These are phyloP conservation scores for Oceanodroma leucorhoa DNA, from an alignment of 2,797 vertebrate species.

Conservation along the genomic window DNA sequence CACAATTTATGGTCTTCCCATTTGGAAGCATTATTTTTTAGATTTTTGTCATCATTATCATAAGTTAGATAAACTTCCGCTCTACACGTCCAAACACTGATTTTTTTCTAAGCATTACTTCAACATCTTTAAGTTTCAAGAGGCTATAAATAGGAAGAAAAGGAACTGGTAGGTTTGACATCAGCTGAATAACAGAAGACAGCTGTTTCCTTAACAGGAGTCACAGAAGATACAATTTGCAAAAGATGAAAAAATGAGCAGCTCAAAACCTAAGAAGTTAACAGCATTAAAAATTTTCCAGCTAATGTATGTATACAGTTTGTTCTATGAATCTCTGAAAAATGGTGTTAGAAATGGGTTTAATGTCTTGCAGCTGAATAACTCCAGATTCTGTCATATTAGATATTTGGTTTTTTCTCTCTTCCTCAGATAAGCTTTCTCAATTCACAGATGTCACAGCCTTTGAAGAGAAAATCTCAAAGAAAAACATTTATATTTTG, in stretches of 20 bases:
- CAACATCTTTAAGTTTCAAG: background rate
- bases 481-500: background rate
- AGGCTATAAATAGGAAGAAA: background rate
- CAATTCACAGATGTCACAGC: background rate
- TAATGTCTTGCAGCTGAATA: background rate
- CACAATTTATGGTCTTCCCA: background rate
- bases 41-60: background rate
- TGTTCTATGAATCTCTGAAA: background rate
- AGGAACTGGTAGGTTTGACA: background rate
- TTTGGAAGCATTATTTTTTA: background rate
- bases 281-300: background rate
- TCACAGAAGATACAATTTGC: background rate
- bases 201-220: background rate
- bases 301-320: background rate
- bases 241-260: background rate
- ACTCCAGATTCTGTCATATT: background rate
- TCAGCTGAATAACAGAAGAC: background rate
- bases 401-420: background rate
- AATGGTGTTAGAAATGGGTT: background rate
- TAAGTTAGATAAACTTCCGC: background rate
- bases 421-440: background rate
- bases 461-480: background rate
- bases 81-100: background rate
- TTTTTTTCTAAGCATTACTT: background rate
- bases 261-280: background rate